A percentile compares a stretch with the other conserved stretches of the same genome.
These are phyloP conservation scores for Calephelis virginiensis DNA, from an alignment of 1,140 invertebrate genomes.

Conservation along the genomic window DNA sequence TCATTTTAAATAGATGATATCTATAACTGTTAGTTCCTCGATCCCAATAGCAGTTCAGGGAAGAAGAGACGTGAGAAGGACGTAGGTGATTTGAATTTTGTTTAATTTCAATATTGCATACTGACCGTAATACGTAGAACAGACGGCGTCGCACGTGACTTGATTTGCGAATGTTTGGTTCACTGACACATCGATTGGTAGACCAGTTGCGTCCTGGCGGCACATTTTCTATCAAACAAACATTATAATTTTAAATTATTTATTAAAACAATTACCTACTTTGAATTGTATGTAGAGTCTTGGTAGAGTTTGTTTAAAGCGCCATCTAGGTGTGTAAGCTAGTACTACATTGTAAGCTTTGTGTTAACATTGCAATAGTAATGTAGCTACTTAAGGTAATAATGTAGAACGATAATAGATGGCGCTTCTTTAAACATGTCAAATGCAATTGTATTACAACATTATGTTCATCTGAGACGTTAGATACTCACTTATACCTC, in stretches of 20 bases:
- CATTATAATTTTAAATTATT: slow-evolving; percentile 23
- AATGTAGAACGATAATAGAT: slow-evolving; percentile 4
- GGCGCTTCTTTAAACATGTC: slow-evolving; percentile 6
- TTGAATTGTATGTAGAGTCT: too few species aligned
- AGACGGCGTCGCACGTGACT: slow-evolving; percentile 52
- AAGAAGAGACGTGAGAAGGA: slow-evolving; percentile 13
- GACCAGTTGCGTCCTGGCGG: slow-evolving; percentile 46
- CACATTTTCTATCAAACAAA: slow-evolving; percentile 60
- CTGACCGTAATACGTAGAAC: slow-evolving; percentile 70
- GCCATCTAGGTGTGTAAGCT: not conserved
- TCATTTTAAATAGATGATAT: slow-evolving; percentile 6
- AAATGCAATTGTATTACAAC: too few species aligned
- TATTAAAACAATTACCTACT: slow-evolving; percentile 4
- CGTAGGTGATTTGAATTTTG: slow-evolving; percentile 18
- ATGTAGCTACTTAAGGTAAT: not conserved
- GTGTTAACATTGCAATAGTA: not conserved
- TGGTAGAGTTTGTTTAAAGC: not conserved
- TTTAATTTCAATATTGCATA: slow-evolving; percentile 47
- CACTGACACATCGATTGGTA: slow-evolving; percentile 50
- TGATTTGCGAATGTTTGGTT: slow-evolving; percentile 48
- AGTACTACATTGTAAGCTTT: not conserved
- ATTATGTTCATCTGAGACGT: too few species aligned
- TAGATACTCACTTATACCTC: too few species aligned
- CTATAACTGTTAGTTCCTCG: slow-evolving; percentile 15
- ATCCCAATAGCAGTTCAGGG: slow-evolving; percentile 8